Evolutionary conservation across 2,797 vertebrate species (phyloP), one percentile per base, ranked within the genome.

Genomic region (Anabas testudineus): DNA sequence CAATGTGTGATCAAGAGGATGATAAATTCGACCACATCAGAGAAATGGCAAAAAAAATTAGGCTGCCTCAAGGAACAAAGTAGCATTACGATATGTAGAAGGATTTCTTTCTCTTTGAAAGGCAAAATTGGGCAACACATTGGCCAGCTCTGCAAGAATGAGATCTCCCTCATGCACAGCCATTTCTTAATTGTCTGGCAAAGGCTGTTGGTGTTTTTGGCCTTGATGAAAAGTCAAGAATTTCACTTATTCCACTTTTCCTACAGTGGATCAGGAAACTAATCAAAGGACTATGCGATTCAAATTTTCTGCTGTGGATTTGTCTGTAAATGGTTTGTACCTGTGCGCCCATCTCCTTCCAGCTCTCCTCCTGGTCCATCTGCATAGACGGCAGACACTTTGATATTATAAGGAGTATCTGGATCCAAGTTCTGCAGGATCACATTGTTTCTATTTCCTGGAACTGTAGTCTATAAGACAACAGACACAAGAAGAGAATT

Each of bases 371-470:
- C 98, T 56, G 97, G 94, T 74, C 98, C 98, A 62, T 98, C 96
- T 49, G 88, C 90, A 0, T 99, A 99, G 60, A 98, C 86, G 39
- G 98, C 94, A 52, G 95, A 95, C 75, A 99, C 95, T 52, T 93
- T 98, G 73, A 99, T 97, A 82, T 94, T 96, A 79, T 99, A 99
- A 0, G 96, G 97, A 0, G 97, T 99, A 78, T 99, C 96, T 74
- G 97, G 89, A 18, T 96, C 95, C 60, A 99, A 92, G 48, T 95
- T 96, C 73, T 95, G 97, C 39, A 99, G 87, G 67, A 98, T 86
- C 60, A 96, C 94, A 36, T 89, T 98, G 87, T 99, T 99, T 86
- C 94, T 94, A 91, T 96, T 97, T 32, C 97, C 97, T 70, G 95
- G 96, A 34, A 99, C 97, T 26, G 94, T 96, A 15, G 95, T 95